Evolutionary conservation across 2,797 vertebrate genomes (phyloP), one percentile per base, ranked within the genome.

Genomic region (Danio tinwini): DNA sequence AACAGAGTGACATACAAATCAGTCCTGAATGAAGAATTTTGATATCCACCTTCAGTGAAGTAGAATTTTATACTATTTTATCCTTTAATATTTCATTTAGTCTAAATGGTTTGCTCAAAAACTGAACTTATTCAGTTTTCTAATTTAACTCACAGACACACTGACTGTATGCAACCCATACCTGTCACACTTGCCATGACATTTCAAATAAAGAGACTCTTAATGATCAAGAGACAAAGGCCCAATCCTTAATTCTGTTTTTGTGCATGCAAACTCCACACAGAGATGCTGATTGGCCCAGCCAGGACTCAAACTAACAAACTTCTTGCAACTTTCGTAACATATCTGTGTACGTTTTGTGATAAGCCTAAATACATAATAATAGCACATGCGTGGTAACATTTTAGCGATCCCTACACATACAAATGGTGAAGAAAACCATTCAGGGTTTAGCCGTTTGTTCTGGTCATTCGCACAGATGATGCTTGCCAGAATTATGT

Each of bases 361-460:
- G 37, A 3, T 4, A 3, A 40, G 7, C 10, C n/a, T 16, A 64
- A 44, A 6, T 37, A 37, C 5, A 67, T 19, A 17, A 55, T 5
- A 17, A 10, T 7, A 3, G 53, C 44, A 71, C 40, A 16, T 44
- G 16, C 76, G 49, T 45, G 53, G 3, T n/a, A 19, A 19, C 17
- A n/a, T 53, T 55, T 37, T 11, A 37, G 17, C 50, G 17, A 39
- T 29, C 52, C 10, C 68, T 12, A 10, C 13, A 53, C 9, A 82
- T 82, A 88, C 29, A 3, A 83, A 45, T 85, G 89, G 87, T 87
- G 88, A 85, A 80, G 88, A 88, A 85, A 90, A 89, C 79, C 84
- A 86, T 83, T 87, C 80, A 87, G 73, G 63, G 40, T 86, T 80
- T 82, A 77, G 84, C 86, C 78, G 73, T 84, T 85, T 83, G 78